A percentile compares a stretch with the other conserved stretches of the same genome.
Evolutionary conservation across 2,113 vertebrate genomes (phyloP).

Genomic region (Otocyon megalotis): DNA sequence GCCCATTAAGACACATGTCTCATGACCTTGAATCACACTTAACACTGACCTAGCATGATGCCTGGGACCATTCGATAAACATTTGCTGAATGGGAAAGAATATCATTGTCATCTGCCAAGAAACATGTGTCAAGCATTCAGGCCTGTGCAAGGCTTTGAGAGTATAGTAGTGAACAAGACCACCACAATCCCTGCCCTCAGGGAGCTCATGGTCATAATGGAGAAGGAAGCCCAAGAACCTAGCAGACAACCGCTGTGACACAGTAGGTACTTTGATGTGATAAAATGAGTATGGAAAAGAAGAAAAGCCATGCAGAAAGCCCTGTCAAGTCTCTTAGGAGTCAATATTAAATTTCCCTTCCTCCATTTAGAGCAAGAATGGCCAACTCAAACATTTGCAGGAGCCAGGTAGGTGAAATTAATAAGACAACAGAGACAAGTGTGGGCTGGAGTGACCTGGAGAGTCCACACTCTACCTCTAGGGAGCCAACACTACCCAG

Average conservation of each 20-base stretch:
- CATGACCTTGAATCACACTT: background rate
- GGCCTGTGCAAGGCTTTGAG: background rate
- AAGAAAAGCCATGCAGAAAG: background rate
- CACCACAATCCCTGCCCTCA: background rate
- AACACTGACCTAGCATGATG: background rate
- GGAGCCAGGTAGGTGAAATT: background rate
- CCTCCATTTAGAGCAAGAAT: background rate
- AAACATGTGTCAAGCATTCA: background rate
- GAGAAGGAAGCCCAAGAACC: background rate
- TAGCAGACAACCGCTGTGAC: background rate
- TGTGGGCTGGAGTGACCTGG: background rate
- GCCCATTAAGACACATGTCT: background rate
- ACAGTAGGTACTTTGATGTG: background rate
- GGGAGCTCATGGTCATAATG: background rate
- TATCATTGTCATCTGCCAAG: background rate
- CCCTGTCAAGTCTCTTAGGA: background rate
- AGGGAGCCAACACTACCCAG: background rate
- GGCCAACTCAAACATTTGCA: background rate
- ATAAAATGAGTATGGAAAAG: background rate
- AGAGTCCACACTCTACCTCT: background rate
- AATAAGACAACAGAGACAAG: background rate
- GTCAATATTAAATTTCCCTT: background rate
- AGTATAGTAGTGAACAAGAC: background rate
- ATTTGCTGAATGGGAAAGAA: conserved; percentile 9
- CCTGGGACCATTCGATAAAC: background rate